Base-by-base conservation (phyloP, 2,797 vertebrate genomes). In the Chrysocyon brachyurus region DNA sequence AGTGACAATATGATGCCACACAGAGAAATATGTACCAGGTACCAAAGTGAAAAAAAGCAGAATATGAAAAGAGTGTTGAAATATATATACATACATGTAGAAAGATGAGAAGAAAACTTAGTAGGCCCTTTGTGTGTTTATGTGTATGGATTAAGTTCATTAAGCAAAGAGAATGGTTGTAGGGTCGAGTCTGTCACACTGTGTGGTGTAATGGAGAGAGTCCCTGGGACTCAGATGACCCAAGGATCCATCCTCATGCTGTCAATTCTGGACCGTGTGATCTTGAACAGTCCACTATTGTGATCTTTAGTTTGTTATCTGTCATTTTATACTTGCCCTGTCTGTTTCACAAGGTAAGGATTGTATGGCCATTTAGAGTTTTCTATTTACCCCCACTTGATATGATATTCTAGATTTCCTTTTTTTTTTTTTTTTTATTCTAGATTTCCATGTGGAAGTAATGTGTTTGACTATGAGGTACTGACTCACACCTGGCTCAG, bases 111-210 rank as follows among this genome's bases (percentile, higher is more conserved):
- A 28, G 31, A 94, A 88, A 92, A 72, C 6, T 78, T 57, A 56
- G 46, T 75, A 63, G 26, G 40, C 40, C 26, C 40, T 75, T 49
- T 49, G 73, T 75, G 40, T 75, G 16, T 49, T 15, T 63, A 8
- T 24, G 14, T 7, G 31, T 2, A 4, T 15, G 31, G 64, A 15
- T 49, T 73, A n/a, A 97, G 15, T 72, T 94, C 79, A 81, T 33
- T 94, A 81, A 93, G 49, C 84, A 92, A 85, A 94, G 79, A 66
- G 24, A 57, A 78, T 54, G 21, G 40, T 56, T 63, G 22, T 82
- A 85, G 56, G 36, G 84, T 66, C 17, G 0, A 12, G 4, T 83
- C 68, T 28, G 4, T 68, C 63, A 68, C 46, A 24, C 22, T 33
- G 52, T 63, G 66, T 73, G 40, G n/a, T 28, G 5, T 90, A 46